A percentile compares a stretch with the other conserved stretches of the same genome.
Evolutionary conservation across 2,888 invertebrate genomes (phyloP).

Genomic region (Ceramica pisi): DNA sequence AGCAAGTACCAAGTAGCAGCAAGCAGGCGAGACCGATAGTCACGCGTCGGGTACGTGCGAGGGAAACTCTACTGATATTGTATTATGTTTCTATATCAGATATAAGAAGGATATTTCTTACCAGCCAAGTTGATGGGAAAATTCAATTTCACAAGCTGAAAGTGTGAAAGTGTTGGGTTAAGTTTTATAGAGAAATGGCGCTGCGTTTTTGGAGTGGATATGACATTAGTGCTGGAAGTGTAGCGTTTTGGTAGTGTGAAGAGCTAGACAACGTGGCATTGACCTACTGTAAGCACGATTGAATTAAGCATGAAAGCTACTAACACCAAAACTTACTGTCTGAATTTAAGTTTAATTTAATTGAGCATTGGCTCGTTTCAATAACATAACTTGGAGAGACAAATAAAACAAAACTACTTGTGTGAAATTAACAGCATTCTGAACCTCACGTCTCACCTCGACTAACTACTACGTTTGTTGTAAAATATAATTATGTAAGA

Average conservation of each 20-base stretch:
- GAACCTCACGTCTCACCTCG: no score
- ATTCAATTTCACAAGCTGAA: constrained; percentile 47
- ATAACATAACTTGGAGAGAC: no score
- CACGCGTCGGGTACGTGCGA: constrained; percentile 80
- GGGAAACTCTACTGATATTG: constrained; percentile 74
- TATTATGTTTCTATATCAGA: constrained; percentile 72
- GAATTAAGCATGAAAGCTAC: no score
- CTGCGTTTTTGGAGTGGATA: not conserved
- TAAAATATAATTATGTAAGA: no score
- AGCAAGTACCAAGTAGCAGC: constrained; percentile 55
- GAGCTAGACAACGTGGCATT: not conserved
- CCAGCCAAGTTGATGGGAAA: constrained; percentile 41
- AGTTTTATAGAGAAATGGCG: constrained; percentile 2
- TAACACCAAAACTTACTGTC: no score
- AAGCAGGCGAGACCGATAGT: constrained; percentile 74
- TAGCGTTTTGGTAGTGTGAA: not conserved
- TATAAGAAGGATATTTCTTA: constrained; percentile 65
- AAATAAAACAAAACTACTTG: no score
- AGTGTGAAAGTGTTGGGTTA: constrained; percentile 14
- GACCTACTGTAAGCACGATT: no score
- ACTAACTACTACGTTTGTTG: no score
- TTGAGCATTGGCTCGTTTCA: no score
- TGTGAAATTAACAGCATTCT: no score
- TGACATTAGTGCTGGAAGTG: not conserved
- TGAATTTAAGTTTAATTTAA: no score